These are phyloP conservation scores for Leptobrachium leishanense DNA, from an alignment of 2,113 vertebrate species.

Conservation along the genomic window DNA sequence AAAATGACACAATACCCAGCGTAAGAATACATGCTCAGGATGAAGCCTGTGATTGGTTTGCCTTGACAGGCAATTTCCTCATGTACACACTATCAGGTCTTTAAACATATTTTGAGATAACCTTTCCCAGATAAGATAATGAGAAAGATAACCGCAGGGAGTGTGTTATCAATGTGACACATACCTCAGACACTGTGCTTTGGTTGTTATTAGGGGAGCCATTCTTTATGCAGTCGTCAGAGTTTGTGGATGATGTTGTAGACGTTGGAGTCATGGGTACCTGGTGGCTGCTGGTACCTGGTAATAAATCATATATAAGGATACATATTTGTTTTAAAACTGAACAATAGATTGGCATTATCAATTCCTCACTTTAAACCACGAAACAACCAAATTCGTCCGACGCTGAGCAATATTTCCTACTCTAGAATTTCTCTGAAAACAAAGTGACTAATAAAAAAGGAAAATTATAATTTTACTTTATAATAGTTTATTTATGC, in stretches of 20 bases:
- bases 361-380: no score
- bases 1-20: no score
- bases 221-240: conserved; percentile 92
- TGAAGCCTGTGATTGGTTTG: conserved; percentile 1
- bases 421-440: no score
- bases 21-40: neutral
- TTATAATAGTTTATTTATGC: no score
- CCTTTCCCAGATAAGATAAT: conserved; percentile 75
- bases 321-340: no score
- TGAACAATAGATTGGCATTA: no score
- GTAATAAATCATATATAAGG: conserved; percentile 6
- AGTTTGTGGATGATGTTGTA: conserved; percentile 92
- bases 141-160: conserved; percentile 59
- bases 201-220: conserved; percentile 83
- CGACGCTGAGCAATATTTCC: no score
- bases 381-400: no score
- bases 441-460: no score
- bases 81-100: conserved; percentile 61
- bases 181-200: conserved; percentile 78
- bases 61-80: conserved; percentile 61
- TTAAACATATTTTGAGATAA: conserved; percentile 73
- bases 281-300: conserved; percentile 85
- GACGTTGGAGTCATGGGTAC: conserved; percentile 97
- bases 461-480: no score
- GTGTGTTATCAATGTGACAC: conserved; percentile 52